These are phyloP conservation scores for Crambe crambe DNA, from an alignment of 37 sponge, comb jelly and placozoan genomes.

Conservation along the genomic window DNA sequence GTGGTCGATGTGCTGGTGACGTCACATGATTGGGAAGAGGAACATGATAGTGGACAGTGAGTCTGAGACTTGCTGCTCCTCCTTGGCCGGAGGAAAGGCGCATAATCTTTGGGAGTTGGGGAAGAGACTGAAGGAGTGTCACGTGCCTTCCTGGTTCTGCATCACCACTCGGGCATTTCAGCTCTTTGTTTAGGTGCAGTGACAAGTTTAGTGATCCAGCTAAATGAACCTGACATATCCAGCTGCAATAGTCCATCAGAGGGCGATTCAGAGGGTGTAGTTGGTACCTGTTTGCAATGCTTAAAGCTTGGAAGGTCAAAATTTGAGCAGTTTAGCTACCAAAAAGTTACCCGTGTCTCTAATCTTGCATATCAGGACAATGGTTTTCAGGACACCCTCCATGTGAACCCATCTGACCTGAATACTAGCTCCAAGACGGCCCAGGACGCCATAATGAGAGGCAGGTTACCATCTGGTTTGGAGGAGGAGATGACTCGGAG, in stretches of 20 bases:
- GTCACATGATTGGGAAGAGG: background rate
- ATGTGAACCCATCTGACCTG: conserved; percentile 33
- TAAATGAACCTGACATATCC: too few relatives aligned
- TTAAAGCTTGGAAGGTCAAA: too few relatives aligned
- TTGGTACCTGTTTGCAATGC: too few relatives aligned
- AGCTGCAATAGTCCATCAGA: too few relatives aligned
- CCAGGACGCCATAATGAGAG: conserved; percentile 25
- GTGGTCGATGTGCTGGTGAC: too few relatives aligned
- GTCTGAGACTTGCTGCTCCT: conserved; percentile 27
- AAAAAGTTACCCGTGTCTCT: too few relatives aligned
- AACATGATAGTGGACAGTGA: conserved; percentile 16
- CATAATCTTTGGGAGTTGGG: conserved; percentile 74
- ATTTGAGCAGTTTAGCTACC: too few relatives aligned
- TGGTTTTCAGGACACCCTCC: conserved; percentile 16
- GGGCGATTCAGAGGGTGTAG: too few relatives aligned
- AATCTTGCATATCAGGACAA: conserved; percentile 52
- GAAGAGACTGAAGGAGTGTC: conserved; percentile 9
- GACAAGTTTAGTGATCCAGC: too few relatives aligned
- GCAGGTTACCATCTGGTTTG: conserved; percentile 34
- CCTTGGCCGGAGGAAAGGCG: conserved; percentile 76
- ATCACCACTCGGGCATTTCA: conserved; percentile 68
- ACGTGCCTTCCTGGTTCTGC: conserved; percentile 80
- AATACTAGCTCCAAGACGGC: conserved; percentile 22
- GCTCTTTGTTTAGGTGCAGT: conserved; percentile 60
- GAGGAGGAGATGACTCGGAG: conserved; percentile 24